Base-by-base conservation (phyloP, 2,888 invertebrate species). In the Bellardia bayeri region DNA sequence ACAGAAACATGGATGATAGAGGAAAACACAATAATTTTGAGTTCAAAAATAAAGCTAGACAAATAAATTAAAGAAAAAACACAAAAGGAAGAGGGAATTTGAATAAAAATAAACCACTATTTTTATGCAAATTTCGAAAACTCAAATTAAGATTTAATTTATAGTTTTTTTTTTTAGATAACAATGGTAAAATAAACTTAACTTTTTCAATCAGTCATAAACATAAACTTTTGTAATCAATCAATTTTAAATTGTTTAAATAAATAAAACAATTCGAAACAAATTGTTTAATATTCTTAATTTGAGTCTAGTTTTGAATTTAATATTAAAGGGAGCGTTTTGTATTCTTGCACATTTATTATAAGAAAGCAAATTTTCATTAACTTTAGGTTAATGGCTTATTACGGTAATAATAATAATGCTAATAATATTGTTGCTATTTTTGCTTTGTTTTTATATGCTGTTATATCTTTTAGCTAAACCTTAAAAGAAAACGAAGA, bases 381-480 rank as follows among this genome's bases (percentile, higher is more conserved):
- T 83, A 76, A 69, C 69, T 69, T 76, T 54, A 56, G 84, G 84
- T 84, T 84, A 84, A 79, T 79, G 84, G 37, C 72, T 79, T 68
- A 66, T 84, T 84, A 72, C 79, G 84, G 84, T 72, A 72, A 78
- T 71, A 69, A 49, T 69, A 49, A 13, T 71, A 64, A 58, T 45
- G n/a, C 33, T 68, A 37, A 49, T 11, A 66, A 75, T 68, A 37
- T 54, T n/a, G 9, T 45, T 56, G 8, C 14, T 63, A 37, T 45
- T 11, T 33, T 58, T 49, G 69, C 45, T 61, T 16, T 40, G 23
- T 23, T 33, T 61, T 69, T 61, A 40, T 8, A 45, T 64, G 37
- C 7, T 51, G 13, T 37, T 61, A 6, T 6, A 51, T 63, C 23
- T 49, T 58, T n/a, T 4, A n/a, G 66, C 37, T 51, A 75, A 66